Percentiles rank a stretch among this genome's conserved stretches.
These are phyloP conservation scores for Felis chaus DNA, from an alignment of 2,113 vertebrate genomes.

Conservation along the genomic window DNA sequence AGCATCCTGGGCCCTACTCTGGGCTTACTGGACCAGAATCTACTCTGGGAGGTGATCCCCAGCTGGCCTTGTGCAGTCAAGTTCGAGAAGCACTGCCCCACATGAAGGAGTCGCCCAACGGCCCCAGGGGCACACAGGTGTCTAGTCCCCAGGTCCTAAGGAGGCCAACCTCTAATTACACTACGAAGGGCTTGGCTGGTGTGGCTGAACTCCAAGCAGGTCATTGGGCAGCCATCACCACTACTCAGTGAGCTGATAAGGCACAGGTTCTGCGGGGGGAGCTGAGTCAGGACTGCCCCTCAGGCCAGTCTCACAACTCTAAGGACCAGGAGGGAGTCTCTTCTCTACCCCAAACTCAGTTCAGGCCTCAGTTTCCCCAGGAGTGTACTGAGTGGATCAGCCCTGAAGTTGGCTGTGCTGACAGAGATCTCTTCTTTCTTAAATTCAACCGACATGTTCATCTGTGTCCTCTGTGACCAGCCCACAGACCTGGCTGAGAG, in stretches of 20 bases:
- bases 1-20: not conserved
- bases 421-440: not conserved
- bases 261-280: no score
- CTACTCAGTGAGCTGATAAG: not conserved
- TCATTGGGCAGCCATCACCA: fast-evolving
- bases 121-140: not conserved
- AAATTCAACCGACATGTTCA: not conserved
- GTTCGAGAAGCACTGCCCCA: not conserved
- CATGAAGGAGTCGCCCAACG: not conserved
- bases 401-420: not conserved
- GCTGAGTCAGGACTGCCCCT: not conserved
- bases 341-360: not conserved
- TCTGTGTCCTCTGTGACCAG: not conserved
- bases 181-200: not conserved
- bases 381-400: not conserved
- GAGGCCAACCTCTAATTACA: not conserved
- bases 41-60: not conserved
- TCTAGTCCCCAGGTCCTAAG: not conserved
- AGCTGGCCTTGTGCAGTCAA: not conserved
- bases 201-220: not conserved
- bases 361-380: not conserved
- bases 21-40: not conserved
- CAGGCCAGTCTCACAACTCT: not conserved
- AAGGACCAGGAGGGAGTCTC: not conserved
- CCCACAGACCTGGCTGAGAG: not conserved